Evolutionary conservation across 2,888 invertebrate genomes (phyloP).

Genomic region (Eilema sororculum): DNA sequence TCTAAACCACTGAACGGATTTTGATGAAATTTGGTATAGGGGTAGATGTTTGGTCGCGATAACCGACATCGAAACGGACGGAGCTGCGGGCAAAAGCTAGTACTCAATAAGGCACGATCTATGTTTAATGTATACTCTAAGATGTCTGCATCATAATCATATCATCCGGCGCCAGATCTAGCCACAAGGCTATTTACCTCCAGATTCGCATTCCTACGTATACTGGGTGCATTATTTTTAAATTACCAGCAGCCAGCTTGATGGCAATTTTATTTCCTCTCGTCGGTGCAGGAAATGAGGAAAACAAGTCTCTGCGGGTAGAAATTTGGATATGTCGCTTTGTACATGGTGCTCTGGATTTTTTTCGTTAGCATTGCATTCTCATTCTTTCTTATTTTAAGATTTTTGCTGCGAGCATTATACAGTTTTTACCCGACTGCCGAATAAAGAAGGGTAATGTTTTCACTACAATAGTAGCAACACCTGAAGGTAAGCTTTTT

Average conservation of each 20-base stretch:
- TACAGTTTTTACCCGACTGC: neutral
- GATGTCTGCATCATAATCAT: conserved; percentile 25
- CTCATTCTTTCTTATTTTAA: conserved; percentile 54
- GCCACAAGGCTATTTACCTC: conserved; percentile 73
- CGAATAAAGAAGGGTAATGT: too few relatives aligned
- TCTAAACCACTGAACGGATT: too few relatives aligned
- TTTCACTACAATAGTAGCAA: neutral
- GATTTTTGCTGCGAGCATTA: conserved; percentile 30
- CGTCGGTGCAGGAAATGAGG: conserved; percentile 76
- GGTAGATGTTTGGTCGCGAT: too few relatives aligned
- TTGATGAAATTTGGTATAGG: too few relatives aligned
- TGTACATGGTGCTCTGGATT: conserved; percentile 44
- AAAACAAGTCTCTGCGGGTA: conserved; percentile 74
- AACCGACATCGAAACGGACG: too few relatives aligned
- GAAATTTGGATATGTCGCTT: conserved; percentile 68
- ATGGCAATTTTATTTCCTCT: conserved; percentile 84
- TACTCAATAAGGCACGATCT: too few relatives aligned
- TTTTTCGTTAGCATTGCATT: conserved; percentile 46
- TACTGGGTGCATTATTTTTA: conserved; percentile 83
- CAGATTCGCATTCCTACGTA: conserved; percentile 74
- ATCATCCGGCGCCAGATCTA: conserved; percentile 60
- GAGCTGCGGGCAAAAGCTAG: too few relatives aligned
- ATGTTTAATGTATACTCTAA: too few relatives aligned
- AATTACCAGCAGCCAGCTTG: conserved; percentile 80
- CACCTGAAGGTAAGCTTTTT: neutral